Conservation (phyloP, 2,113 vertebrate species). For the Siniperca chuatsi region DNA sequence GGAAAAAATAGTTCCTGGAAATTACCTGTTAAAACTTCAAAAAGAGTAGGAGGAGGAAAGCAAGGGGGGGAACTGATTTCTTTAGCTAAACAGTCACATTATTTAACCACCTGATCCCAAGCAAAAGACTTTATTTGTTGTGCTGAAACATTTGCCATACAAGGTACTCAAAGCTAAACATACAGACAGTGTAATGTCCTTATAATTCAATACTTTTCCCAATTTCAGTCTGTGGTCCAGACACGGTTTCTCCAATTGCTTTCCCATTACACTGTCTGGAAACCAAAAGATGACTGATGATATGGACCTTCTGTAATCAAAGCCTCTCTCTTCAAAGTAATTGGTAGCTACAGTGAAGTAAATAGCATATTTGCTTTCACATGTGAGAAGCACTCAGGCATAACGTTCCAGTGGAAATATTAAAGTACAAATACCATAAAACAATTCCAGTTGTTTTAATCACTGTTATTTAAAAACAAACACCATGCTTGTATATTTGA, state of each 20-base stretch:
- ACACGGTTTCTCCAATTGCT: slow-evolving; percentile 5
- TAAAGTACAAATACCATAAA: not conserved
- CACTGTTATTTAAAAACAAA: not conserved
- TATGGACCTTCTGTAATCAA: slow-evolving; percentile 13
- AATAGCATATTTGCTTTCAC: slow-evolving; percentile 8
- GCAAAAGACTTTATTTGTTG: slow-evolving; percentile 6
- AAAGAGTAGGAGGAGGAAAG: not conserved
- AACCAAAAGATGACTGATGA: slow-evolving; percentile 30
- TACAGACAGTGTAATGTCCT: not conserved
- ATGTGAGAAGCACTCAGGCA: not conserved
- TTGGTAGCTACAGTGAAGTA: slow-evolving; percentile 1
- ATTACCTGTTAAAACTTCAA: not conserved
- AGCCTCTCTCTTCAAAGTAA: not conserved
- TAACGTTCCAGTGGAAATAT: slow-evolving; percentile 13
- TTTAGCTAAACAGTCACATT: not conserved
- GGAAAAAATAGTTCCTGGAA: not conserved
- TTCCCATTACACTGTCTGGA: slow-evolving; percentile 21
- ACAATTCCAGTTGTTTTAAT: slow-evolving; percentile 9
- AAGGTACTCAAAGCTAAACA: not conserved
- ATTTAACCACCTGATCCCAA: not conserved
- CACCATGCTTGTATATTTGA: slow-evolving; percentile 1
- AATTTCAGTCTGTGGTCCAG: slow-evolving; percentile 8
- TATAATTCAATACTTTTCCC: not conserved
- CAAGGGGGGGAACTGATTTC: no score
- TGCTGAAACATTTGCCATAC: not conserved